Evolutionary conservation across 2,888 invertebrate genomes (phyloP).

Genomic region (Tineola bisselliella): DNA sequence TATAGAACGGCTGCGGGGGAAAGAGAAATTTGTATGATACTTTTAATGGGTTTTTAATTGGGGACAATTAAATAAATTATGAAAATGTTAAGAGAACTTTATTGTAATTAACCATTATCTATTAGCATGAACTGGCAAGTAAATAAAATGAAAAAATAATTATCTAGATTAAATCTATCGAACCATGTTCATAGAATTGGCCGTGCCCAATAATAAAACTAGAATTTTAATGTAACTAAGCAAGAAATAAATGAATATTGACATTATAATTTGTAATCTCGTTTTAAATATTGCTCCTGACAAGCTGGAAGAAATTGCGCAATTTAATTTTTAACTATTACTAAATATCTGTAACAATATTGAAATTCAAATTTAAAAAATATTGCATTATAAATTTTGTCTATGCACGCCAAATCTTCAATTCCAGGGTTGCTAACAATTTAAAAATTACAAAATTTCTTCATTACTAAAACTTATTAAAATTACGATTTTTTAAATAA

Average conservation of each 20-base stretch:
- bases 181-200: conserved; percentile 52
- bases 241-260: conserved; percentile 35
- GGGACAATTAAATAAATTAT: conserved; percentile 19
- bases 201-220: conserved; percentile 31
- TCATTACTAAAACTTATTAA: not conserved
- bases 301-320: conserved; percentile 7
- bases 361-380: not conserved
- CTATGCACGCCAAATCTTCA: not conserved
- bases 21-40: conserved; percentile 53
- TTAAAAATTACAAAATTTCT: not conserved
- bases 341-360: not conserved
- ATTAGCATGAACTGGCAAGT: conserved; percentile 65
- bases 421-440: conserved; percentile 3
- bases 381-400: not conserved
- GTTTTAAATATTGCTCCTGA: not conserved
- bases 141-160: conserved; percentile 49
- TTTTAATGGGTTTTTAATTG: conserved; percentile 31
- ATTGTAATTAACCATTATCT: conserved; percentile 64
- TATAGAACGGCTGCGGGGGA: too few relatives aligned
- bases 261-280: conserved; percentile 33
- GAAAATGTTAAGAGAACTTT: conserved; percentile 67
- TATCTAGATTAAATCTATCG: conserved; percentile 57
- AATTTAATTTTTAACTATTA: not conserved
- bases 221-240: conserved; percentile 28
- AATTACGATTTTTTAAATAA: not conserved